Conservation (phyloP, 2,888 invertebrate genomes). For the Ophion ellenae region DNA sequence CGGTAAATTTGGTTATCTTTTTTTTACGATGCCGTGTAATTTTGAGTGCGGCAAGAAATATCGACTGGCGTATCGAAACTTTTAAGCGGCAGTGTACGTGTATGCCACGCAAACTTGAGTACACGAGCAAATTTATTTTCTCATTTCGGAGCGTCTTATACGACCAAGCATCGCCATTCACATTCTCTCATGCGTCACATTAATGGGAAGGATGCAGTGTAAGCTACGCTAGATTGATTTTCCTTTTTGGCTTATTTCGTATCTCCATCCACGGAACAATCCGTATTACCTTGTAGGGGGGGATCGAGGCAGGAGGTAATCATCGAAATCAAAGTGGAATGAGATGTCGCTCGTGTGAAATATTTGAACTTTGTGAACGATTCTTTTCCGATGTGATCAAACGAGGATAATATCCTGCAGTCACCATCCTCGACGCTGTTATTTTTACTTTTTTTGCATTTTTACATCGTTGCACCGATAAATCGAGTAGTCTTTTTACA, state of each 20-base stretch:
- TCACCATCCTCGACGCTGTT: background rate
- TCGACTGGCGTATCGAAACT: too few species aligned
- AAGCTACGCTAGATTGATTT: slow-evolving; percentile 3
- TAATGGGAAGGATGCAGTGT: slow-evolving; percentile 65
- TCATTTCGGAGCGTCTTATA: slow-evolving; percentile 31
- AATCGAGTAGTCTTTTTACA: background rate
- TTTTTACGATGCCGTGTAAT: too few species aligned
- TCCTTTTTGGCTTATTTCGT: background rate
- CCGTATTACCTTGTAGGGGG: too few species aligned
- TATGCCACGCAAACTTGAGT: slow-evolving; percentile 27
- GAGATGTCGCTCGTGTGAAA: background rate
- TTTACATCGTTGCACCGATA: background rate
- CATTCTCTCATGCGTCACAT: slow-evolving; percentile 69
- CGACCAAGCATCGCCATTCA: slow-evolving; percentile 64
- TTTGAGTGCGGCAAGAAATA: too few species aligned
- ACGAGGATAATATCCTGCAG: background rate
- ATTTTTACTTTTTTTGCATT: background rate
- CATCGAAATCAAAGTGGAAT: background rate
- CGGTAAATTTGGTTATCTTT: too few species aligned
- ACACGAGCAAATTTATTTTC: slow-evolving; percentile 17
- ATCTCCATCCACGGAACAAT: background rate
- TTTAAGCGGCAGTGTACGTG: background rate
- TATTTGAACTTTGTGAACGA: background rate
- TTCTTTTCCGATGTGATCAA: background rate
- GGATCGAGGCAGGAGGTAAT: too few species aligned